Conservation (phyloP, 2,888 invertebrate genomes). For the Auanema freiburgensis region DNA sequence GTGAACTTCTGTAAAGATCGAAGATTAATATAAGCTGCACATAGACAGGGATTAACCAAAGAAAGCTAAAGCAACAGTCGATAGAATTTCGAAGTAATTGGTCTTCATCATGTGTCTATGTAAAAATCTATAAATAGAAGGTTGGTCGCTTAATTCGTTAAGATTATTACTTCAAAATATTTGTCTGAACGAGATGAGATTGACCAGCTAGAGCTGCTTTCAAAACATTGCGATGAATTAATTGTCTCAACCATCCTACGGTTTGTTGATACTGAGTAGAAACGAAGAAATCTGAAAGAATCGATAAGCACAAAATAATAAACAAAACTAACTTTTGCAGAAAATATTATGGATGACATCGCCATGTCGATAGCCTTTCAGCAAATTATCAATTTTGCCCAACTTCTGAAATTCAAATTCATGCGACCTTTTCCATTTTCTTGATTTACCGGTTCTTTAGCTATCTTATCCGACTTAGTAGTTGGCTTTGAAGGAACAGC, state of each 20-base stretch:
- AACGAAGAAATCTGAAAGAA: conserved; percentile 8
- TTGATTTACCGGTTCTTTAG: no score
- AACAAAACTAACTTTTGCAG: conserved; percentile 24
- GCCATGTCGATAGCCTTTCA: conserved; percentile 80
- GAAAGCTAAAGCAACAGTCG: conserved; percentile 40
- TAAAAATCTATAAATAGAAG: conserved; percentile 76
- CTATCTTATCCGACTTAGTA: no score
- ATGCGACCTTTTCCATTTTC: no score
- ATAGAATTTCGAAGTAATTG: conserved; percentile 51
- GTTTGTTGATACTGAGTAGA: conserved; percentile 6
- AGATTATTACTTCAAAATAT: conserved; percentile 74
- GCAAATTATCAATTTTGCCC: conserved; percentile 72
- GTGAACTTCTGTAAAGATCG: conserved; percentile 43
- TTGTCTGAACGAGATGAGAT: conserved; percentile 74
- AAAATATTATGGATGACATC: conserved; percentile 79
- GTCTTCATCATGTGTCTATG: conserved; percentile 61
- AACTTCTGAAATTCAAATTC: conserved; percentile 29
- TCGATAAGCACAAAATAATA: neutral
- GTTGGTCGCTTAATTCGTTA: conserved; percentile 47
- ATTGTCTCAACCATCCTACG: conserved; percentile 10
- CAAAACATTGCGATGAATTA: conserved; percentile 12
- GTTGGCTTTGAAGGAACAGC: no score
- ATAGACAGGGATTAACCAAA: conserved; percentile 27
- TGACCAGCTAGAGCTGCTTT: conserved; percentile 20
- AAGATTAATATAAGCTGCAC: neutral